Conservation (phyloP, 2,797 vertebrate species). For the Meriones psammophilus region DNA sequence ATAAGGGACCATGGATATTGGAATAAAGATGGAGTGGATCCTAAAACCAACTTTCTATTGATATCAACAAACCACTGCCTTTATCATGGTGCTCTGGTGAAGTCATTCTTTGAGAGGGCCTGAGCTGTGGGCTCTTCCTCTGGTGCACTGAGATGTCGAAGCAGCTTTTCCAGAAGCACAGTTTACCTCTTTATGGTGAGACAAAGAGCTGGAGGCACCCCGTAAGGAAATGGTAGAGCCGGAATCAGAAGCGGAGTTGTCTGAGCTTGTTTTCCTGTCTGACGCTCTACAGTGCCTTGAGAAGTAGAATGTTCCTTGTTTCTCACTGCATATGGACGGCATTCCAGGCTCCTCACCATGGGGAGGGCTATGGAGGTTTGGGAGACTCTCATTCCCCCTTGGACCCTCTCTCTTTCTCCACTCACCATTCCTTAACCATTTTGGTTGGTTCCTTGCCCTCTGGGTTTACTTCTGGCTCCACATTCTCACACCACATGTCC, state of each 20-base stretch:
- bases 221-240: background rate
- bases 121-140: background rate
- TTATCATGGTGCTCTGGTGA: fast-evolving
- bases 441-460: background rate
- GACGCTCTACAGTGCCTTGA: fast-evolving
- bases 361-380: background rate
- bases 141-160: background rate
- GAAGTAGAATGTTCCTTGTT: background rate
- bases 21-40: no score
- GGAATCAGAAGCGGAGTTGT: background rate
- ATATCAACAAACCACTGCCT: fast-evolving
- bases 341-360: background rate
- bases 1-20: background rate
- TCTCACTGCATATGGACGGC: background rate
- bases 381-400: fast-evolving
- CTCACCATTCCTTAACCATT: background rate
- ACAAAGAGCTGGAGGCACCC: background rate
- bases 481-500: background rate
- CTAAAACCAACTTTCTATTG: background rate
- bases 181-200: background rate
- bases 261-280: background rate
- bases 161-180: no score
- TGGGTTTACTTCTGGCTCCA: constrained; percentile 12
- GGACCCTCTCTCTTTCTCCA: background rate
- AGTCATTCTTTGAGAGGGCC: background rate